Conservation (phyloP, 2,113 vertebrate species). For the Poeciliopsis turrubarensis region DNA sequence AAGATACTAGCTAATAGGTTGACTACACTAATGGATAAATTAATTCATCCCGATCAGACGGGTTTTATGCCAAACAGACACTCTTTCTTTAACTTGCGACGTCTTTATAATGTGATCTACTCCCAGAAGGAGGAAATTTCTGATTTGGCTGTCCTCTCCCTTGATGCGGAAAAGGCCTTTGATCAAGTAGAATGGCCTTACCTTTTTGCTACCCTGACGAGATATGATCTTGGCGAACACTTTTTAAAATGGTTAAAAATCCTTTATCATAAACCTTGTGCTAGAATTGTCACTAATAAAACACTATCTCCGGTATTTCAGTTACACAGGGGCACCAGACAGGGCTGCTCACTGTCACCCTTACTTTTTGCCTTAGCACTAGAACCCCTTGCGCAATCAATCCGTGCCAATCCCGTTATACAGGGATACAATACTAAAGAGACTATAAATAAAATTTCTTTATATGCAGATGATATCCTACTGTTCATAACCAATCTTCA, state of each 20-base stretch:
- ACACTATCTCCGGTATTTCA: background rate
- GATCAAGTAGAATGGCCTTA: no score
- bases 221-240: background rate
- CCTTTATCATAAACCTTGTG: background rate
- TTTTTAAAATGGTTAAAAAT: background rate
- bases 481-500: background rate
- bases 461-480: background rate
- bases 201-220: no score
- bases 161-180: no score
- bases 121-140: no score
- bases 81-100: background rate
- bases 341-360: background rate
- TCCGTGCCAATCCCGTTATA: background rate
- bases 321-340: background rate
- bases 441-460: background rate
- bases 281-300: background rate
- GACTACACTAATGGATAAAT: background rate
- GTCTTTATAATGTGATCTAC: background rate
- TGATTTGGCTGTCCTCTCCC: no score
- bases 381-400: background rate
- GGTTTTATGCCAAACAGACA: background rate
- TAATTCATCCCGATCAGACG: background rate
- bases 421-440: background rate
- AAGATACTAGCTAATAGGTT: background rate
- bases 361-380: background rate